These are phyloP conservation scores for Bibio marci DNA, from an alignment of 2,888 invertebrate species.

Conservation along the genomic window DNA sequence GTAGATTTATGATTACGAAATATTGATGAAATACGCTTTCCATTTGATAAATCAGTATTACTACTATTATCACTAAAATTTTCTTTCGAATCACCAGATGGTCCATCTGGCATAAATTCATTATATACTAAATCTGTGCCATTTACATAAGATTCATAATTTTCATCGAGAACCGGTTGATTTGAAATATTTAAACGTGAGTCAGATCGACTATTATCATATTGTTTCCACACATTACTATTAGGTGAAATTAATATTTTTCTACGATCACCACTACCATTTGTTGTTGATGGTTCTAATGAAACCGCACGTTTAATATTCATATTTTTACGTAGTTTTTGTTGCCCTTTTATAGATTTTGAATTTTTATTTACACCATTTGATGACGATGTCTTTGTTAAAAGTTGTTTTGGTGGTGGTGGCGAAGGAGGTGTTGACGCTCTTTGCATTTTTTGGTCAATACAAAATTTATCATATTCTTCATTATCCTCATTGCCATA, in stretches of 20 bases:
- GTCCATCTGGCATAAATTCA: conserved; percentile 28
- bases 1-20: no score
- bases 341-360: background rate
- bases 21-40: background rate
- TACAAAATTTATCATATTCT: background rate
- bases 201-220: background rate
- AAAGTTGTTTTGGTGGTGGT: no score
- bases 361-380: background rate
- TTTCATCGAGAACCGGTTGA: conserved; percentile 37
- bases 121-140: conserved; percentile 28
- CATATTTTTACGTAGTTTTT: background rate
- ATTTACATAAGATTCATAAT: conserved; percentile 34
- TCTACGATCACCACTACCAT: background rate
- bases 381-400: no score
- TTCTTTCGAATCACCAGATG: conserved; percentile 24
- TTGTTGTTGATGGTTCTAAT: background rate
- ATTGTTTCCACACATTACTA: background rate
- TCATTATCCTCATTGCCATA: background rate
- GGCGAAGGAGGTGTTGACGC: no score
- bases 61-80: conserved; percentile 15
- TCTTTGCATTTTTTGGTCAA: background rate
- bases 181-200: background rate
- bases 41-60: background rate
- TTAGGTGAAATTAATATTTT: background rate
- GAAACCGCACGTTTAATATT: conserved; percentile 1